phyloP scores from a whole-genome alignment of 1,140 invertebrate species.

The Nixonia krombeini region DNA sequence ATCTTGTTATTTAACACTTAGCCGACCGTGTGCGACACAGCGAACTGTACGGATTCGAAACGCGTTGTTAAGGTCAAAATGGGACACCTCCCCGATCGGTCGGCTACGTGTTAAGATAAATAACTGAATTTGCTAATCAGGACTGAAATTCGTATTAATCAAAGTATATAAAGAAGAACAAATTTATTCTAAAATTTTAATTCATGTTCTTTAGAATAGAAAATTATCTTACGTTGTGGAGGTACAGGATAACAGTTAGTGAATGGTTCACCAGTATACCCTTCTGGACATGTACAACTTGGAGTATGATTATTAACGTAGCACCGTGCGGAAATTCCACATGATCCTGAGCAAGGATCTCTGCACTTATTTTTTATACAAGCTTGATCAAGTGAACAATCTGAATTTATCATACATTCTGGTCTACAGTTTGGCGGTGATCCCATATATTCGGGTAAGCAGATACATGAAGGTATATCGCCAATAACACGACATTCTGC shows the following conservation, averaged over 20 bases:
- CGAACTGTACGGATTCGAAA: too few species aligned
- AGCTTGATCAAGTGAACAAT: conserved; percentile 77
- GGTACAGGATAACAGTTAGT: conserved; percentile 72
- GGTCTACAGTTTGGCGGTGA: conserved; percentile 81
- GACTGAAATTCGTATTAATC: too few species aligned
- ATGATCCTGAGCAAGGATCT: conserved; percentile 82
- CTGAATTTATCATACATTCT: conserved; percentile 79
- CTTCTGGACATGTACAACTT: conserved; percentile 75
- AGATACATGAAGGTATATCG: conserved; percentile 79
- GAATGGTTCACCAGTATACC: conserved; percentile 77
- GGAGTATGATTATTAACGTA: conserved; percentile 79
- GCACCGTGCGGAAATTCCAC: conserved; percentile 77
- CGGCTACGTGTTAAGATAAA: too few species aligned
- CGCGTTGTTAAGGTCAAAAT: too few species aligned
- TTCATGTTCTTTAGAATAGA: too few species aligned
- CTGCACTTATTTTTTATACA: conserved; percentile 82
- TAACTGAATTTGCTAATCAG: too few species aligned
- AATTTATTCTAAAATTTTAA: too few species aligned
- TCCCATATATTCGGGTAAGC: conserved; percentile 80
- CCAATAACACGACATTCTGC: conserved; percentile 79
- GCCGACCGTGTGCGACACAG: too few species aligned
- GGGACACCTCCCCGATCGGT: too few species aligned
- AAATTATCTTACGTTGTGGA: not conserved
- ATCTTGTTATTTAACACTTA: too few species aligned
- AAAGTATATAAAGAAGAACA: not conserved